Evolutionary conservation across 2,888 invertebrate genomes (phyloP), one percentile per base, ranked within the genome.

Genomic region (Micropterix aruncella): DNA sequence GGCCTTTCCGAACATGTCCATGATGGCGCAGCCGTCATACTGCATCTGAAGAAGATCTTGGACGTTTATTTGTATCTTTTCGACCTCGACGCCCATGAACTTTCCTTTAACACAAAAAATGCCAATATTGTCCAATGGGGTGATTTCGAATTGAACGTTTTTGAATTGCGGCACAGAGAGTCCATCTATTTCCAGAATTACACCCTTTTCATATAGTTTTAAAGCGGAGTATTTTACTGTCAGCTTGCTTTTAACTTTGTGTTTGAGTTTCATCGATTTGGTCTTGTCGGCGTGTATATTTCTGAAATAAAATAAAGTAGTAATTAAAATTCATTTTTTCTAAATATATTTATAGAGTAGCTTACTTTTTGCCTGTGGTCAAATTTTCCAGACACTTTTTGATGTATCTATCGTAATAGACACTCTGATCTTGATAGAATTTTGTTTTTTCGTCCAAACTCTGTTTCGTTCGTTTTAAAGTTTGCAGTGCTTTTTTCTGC

Each of bases 1-100:
- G 16, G 83, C 83, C 60, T 79, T 81, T n/a, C 81, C 83, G 56
- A 83, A 85, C 70, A 87, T 75, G 52, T 82, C 77, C 76, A 83
- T 83, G 17, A 83, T 78, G 18, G 81, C 73, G 39, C 80, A 77
- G 16, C 84, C 85, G 57, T 85, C 83, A 53, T 81, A 85, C 58
- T 87, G 85, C 48, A 82, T 70, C 57, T 84, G 81, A 15, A 87
- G 65, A 27, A 86, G 62, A 56, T 83, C 79, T 67, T 85, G 76
- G 52, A 83, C 80, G 49, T 81, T 77, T 14, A 84, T 63, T 38
- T 83, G 79, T 18, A 83, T 72, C 46, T 78, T 77, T 55, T 85
- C 83, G 75, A 85, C 77, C 54, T 77, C 77, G 1, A 83, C 79
- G 1, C 84, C 84, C 80, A 85, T 79, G 54, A 84, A 83, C 56